phyloP scores from a whole-genome alignment of 2,113 vertebrate genomes.

The Paradisaea rubra region DNA sequence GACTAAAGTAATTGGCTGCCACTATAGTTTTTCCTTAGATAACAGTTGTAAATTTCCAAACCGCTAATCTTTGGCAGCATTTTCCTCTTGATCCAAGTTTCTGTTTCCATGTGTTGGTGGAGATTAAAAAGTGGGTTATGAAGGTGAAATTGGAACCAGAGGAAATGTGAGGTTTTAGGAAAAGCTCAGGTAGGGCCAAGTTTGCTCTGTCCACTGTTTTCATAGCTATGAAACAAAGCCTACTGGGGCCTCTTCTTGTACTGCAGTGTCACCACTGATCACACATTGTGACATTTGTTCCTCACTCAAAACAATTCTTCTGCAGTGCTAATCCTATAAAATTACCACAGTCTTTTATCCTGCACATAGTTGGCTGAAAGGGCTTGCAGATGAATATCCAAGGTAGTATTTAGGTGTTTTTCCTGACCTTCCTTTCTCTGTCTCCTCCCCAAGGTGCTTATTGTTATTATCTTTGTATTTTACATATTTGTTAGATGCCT shows the following conservation, averaged over 20 bases:
- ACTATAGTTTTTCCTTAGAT: slow-evolving; percentile 3
- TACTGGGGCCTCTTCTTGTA: neutral
- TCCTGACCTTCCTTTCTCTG: neutral
- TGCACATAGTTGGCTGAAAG: neutral
- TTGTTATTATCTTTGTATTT: neutral
- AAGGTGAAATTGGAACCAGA: slow-evolving; percentile 46
- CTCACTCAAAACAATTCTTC: slow-evolving; percentile 2
- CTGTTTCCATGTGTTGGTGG: slow-evolving; percentile 26
- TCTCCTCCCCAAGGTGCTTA: neutral
- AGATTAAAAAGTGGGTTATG: slow-evolving; percentile 44
- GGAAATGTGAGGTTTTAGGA: slow-evolving; percentile 37
- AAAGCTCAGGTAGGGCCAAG: slow-evolving; percentile 21
- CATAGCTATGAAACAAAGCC: neutral
- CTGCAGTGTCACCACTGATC: neutral
- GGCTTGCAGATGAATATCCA: neutral
- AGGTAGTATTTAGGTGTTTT: neutral
- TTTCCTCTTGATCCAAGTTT: slow-evolving; percentile 48
- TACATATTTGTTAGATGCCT: neutral
- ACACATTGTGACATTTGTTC: neutral
- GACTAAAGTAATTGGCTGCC: neutral
- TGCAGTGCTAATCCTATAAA: slow-evolving; percentile 10
- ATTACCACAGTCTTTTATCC: neutral
- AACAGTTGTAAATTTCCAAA: slow-evolving; percentile 30
- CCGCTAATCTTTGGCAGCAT: slow-evolving; percentile 16
- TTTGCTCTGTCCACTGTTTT: neutral